phyloP scores from a whole-genome alignment of 2,888 invertebrate species.

The Myathropa florea region DNA sequence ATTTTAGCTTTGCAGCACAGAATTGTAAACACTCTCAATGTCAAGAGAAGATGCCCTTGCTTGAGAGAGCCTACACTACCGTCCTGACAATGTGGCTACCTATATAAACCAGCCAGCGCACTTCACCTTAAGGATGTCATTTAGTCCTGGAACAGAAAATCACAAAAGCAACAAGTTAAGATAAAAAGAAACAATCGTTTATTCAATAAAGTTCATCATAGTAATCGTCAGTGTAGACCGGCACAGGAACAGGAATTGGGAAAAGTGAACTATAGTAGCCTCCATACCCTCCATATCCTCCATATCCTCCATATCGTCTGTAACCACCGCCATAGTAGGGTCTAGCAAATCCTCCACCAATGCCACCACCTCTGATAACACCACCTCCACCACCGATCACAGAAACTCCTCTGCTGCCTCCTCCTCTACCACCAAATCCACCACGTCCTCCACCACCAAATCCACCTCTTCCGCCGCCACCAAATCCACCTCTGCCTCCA shows the following conservation, averaged over 20 bases:
- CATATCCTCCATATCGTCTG: constrained; percentile 28
- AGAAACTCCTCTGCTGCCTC: not conserved
- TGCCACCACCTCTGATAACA: not conserved
- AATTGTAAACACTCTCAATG: too few species aligned
- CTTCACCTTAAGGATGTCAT: too few species aligned
- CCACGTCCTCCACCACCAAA: not conserved
- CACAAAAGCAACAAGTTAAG: too few species aligned
- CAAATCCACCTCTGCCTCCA: constrained; percentile 23
- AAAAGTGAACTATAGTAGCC: not conserved
- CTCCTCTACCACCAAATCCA: constrained; percentile 24
- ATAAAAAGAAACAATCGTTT: constrained; percentile 16
- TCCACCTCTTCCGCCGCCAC: constrained; percentile 20
- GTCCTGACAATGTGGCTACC: too few species aligned
- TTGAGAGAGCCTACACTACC: too few species aligned
- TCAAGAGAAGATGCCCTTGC: too few species aligned
- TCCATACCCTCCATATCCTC: constrained; percentile 23
- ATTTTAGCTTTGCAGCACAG: too few species aligned
- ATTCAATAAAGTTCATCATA: constrained; percentile 42
- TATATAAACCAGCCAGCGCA: too few species aligned
- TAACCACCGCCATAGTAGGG: constrained; percentile 12
- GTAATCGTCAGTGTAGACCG: not conserved
- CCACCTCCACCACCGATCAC: not conserved
- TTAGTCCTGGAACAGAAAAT: too few species aligned
- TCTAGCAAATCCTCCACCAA: not conserved
- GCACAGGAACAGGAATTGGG: constrained; percentile 27